Base-by-base conservation (phyloP, 35 echinoderm and acorn worm species). In the Hemicentrotus pulcherrimus region DNA sequence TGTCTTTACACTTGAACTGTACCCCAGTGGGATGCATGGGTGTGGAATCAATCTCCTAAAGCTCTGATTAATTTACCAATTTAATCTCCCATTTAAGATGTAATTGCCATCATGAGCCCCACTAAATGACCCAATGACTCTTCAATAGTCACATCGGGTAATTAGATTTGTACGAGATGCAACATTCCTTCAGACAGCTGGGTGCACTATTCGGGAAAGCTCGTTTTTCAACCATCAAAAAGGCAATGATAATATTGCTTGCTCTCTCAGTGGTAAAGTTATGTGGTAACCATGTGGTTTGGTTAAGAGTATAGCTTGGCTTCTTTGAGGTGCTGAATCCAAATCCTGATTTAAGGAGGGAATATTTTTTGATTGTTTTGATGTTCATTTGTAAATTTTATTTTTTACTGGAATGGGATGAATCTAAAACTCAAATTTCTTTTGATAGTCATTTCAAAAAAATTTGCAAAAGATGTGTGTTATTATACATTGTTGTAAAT, bases 61-160 rank as follows among this genome's bases (percentile, higher is more conserved):
- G 65, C 65, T 78, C 65, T 90, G 88, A 90, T 90, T 90, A 90
- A 90, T 90, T 33, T 47, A 33, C 14, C 88, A 90, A 90, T 90
- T 90, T 24, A 32, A 90, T 90, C 88, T 47, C 9, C 88, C 32
- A 90, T 90, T 90, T 90, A 47, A 90, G 32, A 47, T 47, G 88
- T 47, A 90, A 90, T 90, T 33, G 88, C 88, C 88, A 33, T 90
- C 65, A 78, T 78, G 65, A 78, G 2, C 19, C 22, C 19, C 6
- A 28, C 6, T 28, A 78, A 78, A 78, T 78, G 65, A 78, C 65
- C 65, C 65, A 78, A 78, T 78, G 65, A 6, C 65, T 28, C 65
- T 59, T 78, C 24, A 78, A 78, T 78, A 78, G 65, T 78, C 65
- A 22, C 24, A 2, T 78, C 65, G 19, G 65, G 65, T 78, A 78